Base-by-base conservation (phyloP, 2,888 invertebrate species). In the Alloplasta piceator region DNA sequence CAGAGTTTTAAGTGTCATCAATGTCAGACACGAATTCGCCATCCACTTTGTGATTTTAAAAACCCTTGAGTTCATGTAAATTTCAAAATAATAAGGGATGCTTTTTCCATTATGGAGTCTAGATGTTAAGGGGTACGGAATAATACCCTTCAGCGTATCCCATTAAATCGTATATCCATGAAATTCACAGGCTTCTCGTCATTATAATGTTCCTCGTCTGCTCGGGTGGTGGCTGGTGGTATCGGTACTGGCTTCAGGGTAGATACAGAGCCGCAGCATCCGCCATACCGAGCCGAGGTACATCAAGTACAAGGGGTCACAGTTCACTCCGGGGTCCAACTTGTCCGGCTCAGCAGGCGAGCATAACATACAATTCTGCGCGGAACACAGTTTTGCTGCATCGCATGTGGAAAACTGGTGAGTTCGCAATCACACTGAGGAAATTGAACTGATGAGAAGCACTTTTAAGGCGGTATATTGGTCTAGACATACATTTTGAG, bases 191-290 rank as follows among this genome's bases (percentile, higher is more conserved):
- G 93, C 91, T 94, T 80, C 89, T 94, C 86, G 92, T 94, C 50
- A 92, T 94, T 84, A 92, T 94, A 84, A 93, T 94, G 90, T 92
- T 94, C 87, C 89, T 94, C 87, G 92, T 94, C 50, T 94, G 93
- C 85, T 93, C 93, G 71, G 93, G 93, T 50, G 93, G 93, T 60
- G 93, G 93, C n/a, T 94, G 93, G 93, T 94, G 94, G 93, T 93
- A 93, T 84, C 91, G 93, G 71, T 93, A 93, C 82, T 93, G 93
- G 92, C 86, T 93, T 38, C 92, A 93, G 85, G 92, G 91, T 38
- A 90, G 93, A 75, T 92, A 92, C 79, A 87, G 91, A 84, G 89
- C 91, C 16, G 89, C 90, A 4, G 86, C 91, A 26, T 89, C 91
- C 26, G 85, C 90, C 12, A 88, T 91, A 81, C 90, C 92, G 48